These are phyloP conservation scores for Meiosimyza decipiens DNA, from an alignment of 2,888 invertebrate genomes.

Conservation along the genomic window DNA sequence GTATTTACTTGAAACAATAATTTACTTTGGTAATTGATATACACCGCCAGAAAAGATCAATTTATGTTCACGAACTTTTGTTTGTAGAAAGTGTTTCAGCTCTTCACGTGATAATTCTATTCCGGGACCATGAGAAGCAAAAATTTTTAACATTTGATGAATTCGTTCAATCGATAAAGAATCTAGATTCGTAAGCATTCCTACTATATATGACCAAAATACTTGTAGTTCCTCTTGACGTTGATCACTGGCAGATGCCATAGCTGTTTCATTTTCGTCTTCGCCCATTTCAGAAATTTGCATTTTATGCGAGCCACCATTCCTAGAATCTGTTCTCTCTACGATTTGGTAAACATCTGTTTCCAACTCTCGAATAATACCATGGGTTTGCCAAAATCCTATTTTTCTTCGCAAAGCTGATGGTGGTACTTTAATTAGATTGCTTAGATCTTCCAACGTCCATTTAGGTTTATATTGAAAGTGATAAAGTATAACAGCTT, in stretches of 20 bases:
- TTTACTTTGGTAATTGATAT: conserved; percentile 84
- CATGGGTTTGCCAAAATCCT: conserved; percentile 94
- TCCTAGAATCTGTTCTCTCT: conserved; percentile 72
- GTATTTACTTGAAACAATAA: not conserved
- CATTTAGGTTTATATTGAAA: conserved; percentile 89
- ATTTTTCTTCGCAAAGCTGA: conserved; percentile 88
- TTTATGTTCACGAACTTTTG: conserved; percentile 92
- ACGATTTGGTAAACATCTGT: conserved; percentile 79
- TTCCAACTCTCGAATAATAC: conserved; percentile 80
- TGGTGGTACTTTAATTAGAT: conserved; percentile 86
- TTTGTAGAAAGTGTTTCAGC: conserved; percentile 87
- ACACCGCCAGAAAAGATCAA: conserved; percentile 86
- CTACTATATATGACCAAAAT: conserved; percentile 97
- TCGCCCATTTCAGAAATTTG: conserved; percentile 74
- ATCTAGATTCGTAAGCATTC: conserved; percentile 95
- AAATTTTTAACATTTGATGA: conserved; percentile 96
- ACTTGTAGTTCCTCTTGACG: conserved; percentile 90
- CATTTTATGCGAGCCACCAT: conserved; percentile 67
- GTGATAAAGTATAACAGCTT: conserved; percentile 93
- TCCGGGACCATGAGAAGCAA: conserved; percentile 92
- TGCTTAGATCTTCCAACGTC: conserved; percentile 87
- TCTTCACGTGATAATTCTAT: conserved; percentile 91
- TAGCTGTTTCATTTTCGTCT: conserved; percentile 94
- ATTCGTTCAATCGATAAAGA: conserved; percentile 91
- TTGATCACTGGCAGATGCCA: conserved; percentile 95